phyloP scores from a whole-genome alignment of 1,140 invertebrate genomes.

The Drosophila ananassae region DNA sequence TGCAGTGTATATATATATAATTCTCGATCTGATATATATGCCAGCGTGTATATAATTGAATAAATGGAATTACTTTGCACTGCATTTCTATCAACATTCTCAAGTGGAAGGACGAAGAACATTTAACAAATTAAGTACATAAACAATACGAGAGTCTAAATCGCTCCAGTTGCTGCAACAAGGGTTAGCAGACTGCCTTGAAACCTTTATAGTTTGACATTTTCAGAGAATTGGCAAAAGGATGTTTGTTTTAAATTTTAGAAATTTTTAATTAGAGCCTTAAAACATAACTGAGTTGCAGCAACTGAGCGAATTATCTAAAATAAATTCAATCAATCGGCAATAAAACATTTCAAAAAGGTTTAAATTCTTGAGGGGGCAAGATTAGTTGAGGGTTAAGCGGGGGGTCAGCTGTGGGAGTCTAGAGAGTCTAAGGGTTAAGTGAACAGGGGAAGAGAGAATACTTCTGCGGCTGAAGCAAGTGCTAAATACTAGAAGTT shows the following conservation, averaged over 20 bases:
- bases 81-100: conserved; percentile 63
- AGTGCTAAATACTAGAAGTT: conserved; percentile 53
- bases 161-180: conserved; percentile 9
- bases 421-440: conserved; percentile 11
- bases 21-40: conserved; percentile 55
- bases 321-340: conserved; percentile 70
- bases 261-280: too few species aligned
- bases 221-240: not conserved
- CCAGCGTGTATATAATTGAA: conserved; percentile 75
- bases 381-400: conserved; percentile 15
- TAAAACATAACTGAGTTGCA: not conserved
- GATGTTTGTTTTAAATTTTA: too few species aligned
- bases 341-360: conserved; percentile 58
- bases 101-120: conserved; percentile 29
- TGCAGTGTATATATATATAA: conserved; percentile 64
- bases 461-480: conserved; percentile 68
- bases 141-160: conserved; percentile 47
- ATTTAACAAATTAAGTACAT: conserved; percentile 57
- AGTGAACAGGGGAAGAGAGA: conserved; percentile 23
- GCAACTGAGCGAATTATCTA: conserved; percentile 6
- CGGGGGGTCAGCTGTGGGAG: not conserved
- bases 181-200: not conserved
- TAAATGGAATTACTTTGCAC: conserved; percentile 79
- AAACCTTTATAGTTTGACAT: not conserved
- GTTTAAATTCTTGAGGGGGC: conserved; percentile 60